Evolutionary conservation across 2,888 invertebrate genomes (phyloP), one percentile per base, ranked within the genome.

Genomic region (Frankliniella intonsa): DNA sequence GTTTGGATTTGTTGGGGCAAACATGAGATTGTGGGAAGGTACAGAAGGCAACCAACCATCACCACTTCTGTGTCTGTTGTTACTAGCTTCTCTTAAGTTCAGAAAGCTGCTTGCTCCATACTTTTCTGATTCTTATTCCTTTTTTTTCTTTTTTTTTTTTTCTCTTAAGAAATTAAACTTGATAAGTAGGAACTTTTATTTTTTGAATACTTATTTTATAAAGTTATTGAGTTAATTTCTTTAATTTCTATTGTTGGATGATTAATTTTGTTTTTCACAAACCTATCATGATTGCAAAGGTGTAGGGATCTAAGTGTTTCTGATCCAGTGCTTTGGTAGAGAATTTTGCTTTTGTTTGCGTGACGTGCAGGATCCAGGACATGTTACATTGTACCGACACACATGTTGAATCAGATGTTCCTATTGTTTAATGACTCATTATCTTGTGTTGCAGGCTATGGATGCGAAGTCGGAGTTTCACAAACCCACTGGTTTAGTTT

Each of bases 401-500:
- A 7, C 79, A 80, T 22, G 50, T 38, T 5, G 38, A 38, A 14
- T 80, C n/a, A 51, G 14, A 22, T 51, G 27, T 65, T 51, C 76
- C 80, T 12, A 65, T 69, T 51, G 51, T 55, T 79, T 38, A 80
- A 22, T 81, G 49, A 82, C 83, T 11, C 80, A 81, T 62, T 17
- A 0, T 82, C 81, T 49, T 76, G 80, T 81, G 83, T 85, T 84
- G 50, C 84, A 93, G 92, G 92, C 93, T 14, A 90, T 92, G 87
- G 91, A 91, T 84, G 90, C 93, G 0, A 92, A 92, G 86, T 87
- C 86, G 2, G 88, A 90, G 86, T 87, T 90, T 25, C 90, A 91
- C 65, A 91, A 91, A 1, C 88, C 89, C 0, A 95, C 95, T 0
- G 96, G 94, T 0, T 88, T 96, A 10, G 91, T 95, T 80, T 95